phyloP scores from a whole-genome alignment of 2,113 vertebrate species.

The Pandion haliaetus region DNA sequence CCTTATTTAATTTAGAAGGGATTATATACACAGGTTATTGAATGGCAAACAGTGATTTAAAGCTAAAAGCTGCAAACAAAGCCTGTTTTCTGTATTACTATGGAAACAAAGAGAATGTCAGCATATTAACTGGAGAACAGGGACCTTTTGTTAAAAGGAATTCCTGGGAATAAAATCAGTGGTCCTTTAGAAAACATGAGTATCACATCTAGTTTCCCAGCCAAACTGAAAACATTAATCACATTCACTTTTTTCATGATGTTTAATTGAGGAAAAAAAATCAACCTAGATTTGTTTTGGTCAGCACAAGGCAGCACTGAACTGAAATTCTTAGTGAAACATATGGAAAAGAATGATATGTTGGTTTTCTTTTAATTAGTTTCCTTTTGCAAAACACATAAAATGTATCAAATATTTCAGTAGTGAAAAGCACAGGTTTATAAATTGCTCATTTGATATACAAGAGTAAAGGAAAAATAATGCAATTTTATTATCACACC shows the following conservation, averaged over 20 bases:
- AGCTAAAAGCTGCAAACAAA: background rate
- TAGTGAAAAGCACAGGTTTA: background rate
- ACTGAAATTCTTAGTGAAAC: background rate
- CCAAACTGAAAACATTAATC: background rate
- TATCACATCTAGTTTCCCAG: background rate
- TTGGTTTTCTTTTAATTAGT: background rate
- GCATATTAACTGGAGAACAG: background rate
- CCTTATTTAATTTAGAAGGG: background rate
- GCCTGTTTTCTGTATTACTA: background rate
- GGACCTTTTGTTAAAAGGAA: background rate
- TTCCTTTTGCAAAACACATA: background rate
- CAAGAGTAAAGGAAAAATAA: background rate
- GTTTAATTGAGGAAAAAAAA: background rate
- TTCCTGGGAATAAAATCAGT: background rate
- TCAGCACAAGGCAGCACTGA: background rate
- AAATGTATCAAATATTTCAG: background rate
- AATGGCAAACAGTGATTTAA: background rate
- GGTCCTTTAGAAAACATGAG: background rate
- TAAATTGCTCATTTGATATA: background rate
- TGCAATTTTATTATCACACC: background rate
- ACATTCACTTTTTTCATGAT: background rate
- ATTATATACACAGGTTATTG: background rate
- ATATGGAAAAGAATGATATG: background rate
- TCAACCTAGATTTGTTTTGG: background rate
- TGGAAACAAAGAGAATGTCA: background rate